Conservation (phyloP, 92 coral and sea anemone genomes). For the Parazoanthus atlanticus region DNA sequence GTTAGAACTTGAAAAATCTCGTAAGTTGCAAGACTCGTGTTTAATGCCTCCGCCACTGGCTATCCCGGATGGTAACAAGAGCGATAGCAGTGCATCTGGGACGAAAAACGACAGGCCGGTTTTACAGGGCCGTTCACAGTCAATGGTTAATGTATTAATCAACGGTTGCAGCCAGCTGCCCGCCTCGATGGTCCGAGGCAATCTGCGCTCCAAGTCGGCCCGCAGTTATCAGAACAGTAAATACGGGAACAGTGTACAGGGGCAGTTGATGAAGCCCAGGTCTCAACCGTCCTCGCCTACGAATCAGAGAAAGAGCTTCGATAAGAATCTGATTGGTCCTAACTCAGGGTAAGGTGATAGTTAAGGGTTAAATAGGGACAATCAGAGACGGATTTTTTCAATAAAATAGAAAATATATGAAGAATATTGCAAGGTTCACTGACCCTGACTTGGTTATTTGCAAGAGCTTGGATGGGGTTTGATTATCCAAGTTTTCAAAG, state of each 20-base stretch:
- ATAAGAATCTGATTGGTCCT: constrained; percentile 51
- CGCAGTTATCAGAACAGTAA: constrained; percentile 81
- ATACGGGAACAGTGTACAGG: constrained; percentile 58
- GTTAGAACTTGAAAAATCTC: constrained; percentile 88
- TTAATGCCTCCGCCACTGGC: constrained; percentile 58
- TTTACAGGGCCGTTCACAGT: constrained; percentile 48
- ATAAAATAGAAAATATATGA: no score
- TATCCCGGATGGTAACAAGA: constrained; percentile 30
- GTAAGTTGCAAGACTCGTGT: constrained; percentile 65
- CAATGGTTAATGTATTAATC: constrained; percentile 58
- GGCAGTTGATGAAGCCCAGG: constrained; percentile 58
- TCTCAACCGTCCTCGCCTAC: constrained; percentile 97
- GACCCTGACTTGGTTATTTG: no score
- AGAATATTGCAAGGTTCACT: no score
- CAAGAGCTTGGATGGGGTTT: no score
- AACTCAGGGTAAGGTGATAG: constrained; percentile 46
- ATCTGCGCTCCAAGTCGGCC: constrained; percentile 93
- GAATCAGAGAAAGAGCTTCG: constrained; percentile 71
- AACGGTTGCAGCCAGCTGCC: constrained; percentile 57
- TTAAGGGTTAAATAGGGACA: not conserved
- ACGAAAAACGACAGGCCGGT: constrained; percentile 18
- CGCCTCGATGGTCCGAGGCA: constrained; percentile 85
- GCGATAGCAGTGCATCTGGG: constrained; percentile 8
- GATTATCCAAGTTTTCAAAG: no score
- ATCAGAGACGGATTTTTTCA: no score